These are phyloP conservation scores for Lepidothrix coronata DNA, from an alignment of 2,113 vertebrate genomes.

Conservation along the genomic window DNA sequence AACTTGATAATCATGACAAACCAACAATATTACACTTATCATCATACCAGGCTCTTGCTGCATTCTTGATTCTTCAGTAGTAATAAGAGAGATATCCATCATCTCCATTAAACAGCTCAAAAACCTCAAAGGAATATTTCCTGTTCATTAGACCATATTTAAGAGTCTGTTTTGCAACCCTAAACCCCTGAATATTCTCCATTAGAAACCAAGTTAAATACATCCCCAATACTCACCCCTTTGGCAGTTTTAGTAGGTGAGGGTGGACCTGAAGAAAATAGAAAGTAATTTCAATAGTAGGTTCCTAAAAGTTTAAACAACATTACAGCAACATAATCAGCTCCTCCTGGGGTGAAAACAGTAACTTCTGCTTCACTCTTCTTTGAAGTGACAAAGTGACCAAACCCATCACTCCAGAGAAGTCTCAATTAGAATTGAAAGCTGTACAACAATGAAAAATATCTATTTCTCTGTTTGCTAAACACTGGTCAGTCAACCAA, in stretches of 20 bases:
- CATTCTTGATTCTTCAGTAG: background rate
- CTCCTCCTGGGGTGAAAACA: background rate
- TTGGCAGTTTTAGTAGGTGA: conserved; percentile 94
- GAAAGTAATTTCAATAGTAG: background rate
- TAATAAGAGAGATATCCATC: background rate
- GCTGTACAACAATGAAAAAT: background rate
- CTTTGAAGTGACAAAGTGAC: background rate
- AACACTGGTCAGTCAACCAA: background rate
- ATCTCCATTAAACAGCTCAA: background rate
- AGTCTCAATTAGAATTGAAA: background rate
- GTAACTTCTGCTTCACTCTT: background rate
- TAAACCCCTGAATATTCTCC: background rate
- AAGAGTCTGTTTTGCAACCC: background rate
- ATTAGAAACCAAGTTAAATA: background rate
- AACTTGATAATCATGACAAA: background rate
- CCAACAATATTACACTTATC: too few relatives aligned
- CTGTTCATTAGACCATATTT: background rate
- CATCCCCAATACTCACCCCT: conserved; percentile 83
- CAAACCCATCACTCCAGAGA: background rate
- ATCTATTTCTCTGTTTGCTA: background rate
- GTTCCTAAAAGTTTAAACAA: background rate
- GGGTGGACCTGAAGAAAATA: conserved; percentile 84
- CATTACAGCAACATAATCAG: background rate
- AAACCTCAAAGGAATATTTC: background rate
- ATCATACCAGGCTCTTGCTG: background rate